These are phyloP conservation scores for Lepisosteus osseus DNA, from an alignment of 2,113 vertebrate genomes.

Conservation along the genomic window DNA sequence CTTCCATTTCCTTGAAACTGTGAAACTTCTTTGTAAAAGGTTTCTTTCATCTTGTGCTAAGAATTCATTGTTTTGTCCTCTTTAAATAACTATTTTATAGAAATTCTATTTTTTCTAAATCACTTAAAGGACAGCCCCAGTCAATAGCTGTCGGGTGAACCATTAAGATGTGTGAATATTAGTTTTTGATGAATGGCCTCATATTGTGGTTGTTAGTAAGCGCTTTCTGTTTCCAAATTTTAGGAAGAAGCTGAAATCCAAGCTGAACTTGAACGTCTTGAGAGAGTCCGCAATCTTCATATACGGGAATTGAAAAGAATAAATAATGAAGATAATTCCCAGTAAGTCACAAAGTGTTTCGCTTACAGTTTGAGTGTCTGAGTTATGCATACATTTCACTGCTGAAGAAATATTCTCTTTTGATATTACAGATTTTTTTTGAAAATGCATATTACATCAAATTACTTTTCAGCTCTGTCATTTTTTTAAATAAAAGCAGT, in stretches of 20 bases:
- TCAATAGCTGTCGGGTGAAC: slow-evolving; percentile 26
- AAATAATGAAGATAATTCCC: slow-evolving; percentile 99
- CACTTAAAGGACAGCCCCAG: slow-evolving; percentile 1
- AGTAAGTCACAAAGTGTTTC: slow-evolving; percentile 70
- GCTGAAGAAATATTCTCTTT: background rate
- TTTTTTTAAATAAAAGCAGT: no score
- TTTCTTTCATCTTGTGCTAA: no score
- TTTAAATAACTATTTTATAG: no score
- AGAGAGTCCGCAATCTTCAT: slow-evolving; percentile 98
- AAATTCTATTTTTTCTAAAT: no score
- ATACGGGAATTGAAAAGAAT: slow-evolving; percentile 99
- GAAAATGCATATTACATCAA: slow-evolving; percentile 27
- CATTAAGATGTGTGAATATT: slow-evolving; percentile 49
- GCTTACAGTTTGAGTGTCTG: background rate
- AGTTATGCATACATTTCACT: background rate
- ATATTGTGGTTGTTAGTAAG: slow-evolving; percentile 18
- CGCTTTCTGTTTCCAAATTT: slow-evolving; percentile 23
- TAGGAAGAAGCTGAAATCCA: slow-evolving; percentile 99
- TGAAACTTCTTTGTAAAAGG: no score
- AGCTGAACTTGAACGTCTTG: slow-evolving; percentile 95
- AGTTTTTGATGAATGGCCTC: slow-evolving; percentile 40
- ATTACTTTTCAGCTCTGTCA: background rate
- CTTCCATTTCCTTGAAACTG: no score
- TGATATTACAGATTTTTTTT: slow-evolving; percentile 11
- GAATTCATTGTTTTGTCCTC: no score